Percentiles rank a stretch among this genome's conserved stretches.
Conservation (phyloP, 2,113 vertebrate genomes). For the Calidris pugnax region DNA sequence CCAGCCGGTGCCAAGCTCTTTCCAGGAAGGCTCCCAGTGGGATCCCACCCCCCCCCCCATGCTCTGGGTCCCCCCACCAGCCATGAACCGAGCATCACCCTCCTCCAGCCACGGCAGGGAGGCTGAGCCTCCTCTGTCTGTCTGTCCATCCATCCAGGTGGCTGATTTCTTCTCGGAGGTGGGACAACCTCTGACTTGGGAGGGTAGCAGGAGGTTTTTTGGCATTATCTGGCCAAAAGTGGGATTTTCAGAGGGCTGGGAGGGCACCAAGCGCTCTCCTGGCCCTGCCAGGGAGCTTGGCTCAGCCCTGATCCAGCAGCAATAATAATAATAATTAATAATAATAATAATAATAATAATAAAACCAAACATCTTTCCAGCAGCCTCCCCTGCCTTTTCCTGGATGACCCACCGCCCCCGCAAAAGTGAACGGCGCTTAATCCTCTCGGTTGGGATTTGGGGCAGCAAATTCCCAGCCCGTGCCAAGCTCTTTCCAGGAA, state of each 20-base stretch:
- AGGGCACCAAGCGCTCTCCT: neutral
- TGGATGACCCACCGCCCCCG: neutral
- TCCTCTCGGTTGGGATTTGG: neutral
- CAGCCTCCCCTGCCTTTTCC: neutral
- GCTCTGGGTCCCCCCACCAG: too few species aligned
- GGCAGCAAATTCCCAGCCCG: neutral
- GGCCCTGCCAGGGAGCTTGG: neutral
- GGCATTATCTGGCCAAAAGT: rapidly evolving
- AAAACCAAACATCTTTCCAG: neutral
- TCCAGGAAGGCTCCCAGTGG: neutral
- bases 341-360: too few species aligned
- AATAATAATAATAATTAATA: too few species aligned
- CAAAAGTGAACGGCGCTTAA: neutral
- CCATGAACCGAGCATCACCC: rapidly evolving
- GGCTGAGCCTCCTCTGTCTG: neutral
- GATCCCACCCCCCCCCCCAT: too few species aligned
- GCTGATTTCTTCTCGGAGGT: neutral
- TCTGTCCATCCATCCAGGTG: neutral
- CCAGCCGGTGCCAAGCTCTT: neutral
- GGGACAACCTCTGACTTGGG: too few species aligned
- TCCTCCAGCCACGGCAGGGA: neutral
- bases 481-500: neutral
- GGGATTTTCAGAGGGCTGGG: neutral
- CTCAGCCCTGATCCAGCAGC: neutral
- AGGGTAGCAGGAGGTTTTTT: neutral